Percentiles rank a stretch among this genome's conserved stretches.
phyloP scores from a whole-genome alignment of 2,797 vertebrate species.

The Enteromius thamalakanensis region DNA sequence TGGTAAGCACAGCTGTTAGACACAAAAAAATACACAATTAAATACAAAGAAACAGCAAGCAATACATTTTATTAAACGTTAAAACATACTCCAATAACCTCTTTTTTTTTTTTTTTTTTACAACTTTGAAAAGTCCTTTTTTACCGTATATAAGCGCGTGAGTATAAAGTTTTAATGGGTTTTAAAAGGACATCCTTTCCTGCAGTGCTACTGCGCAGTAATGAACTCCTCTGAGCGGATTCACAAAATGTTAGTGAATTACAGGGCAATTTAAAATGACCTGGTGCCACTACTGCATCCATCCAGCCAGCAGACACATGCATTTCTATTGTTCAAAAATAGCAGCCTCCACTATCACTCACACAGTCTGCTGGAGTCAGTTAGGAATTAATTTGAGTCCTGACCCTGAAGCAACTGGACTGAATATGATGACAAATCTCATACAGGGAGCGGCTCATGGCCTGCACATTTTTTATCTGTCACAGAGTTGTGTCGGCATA shows the following conservation, averaged over 20 bases:
- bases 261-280: conserved; percentile 52
- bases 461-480: conserved; percentile 71
- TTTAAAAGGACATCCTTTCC: conserved; percentile 12
- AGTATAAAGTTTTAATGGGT: conserved; percentile 15
- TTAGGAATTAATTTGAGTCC: conserved; percentile 73
- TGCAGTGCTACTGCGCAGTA: conserved; percentile 27
- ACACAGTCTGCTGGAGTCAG: conserved; percentile 65
- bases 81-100: too few species aligned
- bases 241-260: conserved; percentile 55
- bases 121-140: not conserved
- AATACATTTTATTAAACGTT: not conserved
- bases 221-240: conserved; percentile 55
- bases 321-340: conserved; percentile 74
- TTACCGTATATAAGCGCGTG: not conserved
- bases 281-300: conserved; percentile 46
- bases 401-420: conserved; percentile 76
- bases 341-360: conserved; percentile 65
- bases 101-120: not conserved
- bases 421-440: conserved; percentile 76
- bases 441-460: conserved; percentile 64
- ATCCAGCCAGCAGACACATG: conserved; percentile 60
- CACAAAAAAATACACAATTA: not conserved
- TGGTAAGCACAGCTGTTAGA: not conserved
- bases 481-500: conserved; percentile 63
- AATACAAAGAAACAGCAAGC: not conserved